Evolutionary conservation across 2,797 vertebrate genomes (phyloP), one percentile per base, ranked within the genome.

Genomic region (Micropoecilia bifurca): DNA sequence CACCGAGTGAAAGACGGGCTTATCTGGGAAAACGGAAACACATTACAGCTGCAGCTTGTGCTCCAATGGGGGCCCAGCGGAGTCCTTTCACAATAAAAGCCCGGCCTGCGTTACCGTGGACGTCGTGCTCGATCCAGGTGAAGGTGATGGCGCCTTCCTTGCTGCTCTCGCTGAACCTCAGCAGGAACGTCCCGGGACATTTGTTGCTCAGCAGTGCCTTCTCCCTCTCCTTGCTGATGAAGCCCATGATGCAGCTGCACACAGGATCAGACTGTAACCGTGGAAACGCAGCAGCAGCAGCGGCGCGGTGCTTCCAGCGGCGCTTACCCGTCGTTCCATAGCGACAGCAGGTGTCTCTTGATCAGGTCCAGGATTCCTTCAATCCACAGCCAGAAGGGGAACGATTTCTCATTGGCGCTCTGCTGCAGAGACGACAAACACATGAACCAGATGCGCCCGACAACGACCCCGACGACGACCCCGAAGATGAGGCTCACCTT

Each of bases 301-400:
- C 25, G 1, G 25, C 22, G 16, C 39, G 3, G 36, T 6, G 5
- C 39, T 6, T 6, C 39, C 33, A 0, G 1, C 2, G 0, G 25
- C 28, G 39, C 90, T 89, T 74, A 99, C 98, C 98, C 98, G 25
- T 99, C 98, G 14, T 99, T 99, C 98, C 98, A 99, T 76, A 98
- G 95, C 25, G 92, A 91, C 0, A 98, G 94, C 66, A 99, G 96
- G 85, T 99, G 97, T 69, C 98, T 96, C 87, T 98, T 99, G 79
- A 99, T 99, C 48, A 99, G 95, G 45, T 99, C 98, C 94, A 99
- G 94, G 91, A 99, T 98, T 28, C 97, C 97, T 84, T 99, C 98
- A 41, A 99, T 98, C 98, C 98, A 99, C 90, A 98, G 84, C 98
- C 98, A 99, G 94, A 99, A 99, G 13, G 98, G 94, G 61, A 99